Conservation (phyloP, 2,113 vertebrate species). For the Alces alces region DNA sequence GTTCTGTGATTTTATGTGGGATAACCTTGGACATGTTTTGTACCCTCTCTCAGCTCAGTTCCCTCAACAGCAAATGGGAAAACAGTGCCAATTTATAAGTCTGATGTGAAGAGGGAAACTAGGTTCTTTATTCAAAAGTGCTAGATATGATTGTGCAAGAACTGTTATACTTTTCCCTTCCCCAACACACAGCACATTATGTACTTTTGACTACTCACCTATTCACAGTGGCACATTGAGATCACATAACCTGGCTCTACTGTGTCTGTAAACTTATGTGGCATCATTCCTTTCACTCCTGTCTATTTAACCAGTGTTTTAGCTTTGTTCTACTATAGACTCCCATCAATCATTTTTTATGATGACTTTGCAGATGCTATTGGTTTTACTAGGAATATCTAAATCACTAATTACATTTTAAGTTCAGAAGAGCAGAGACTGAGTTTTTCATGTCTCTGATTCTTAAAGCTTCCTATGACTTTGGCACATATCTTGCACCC, state of each 20-base stretch:
- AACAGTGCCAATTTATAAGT: not conserved
- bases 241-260: not conserved
- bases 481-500: not conserved
- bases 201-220: not conserved
- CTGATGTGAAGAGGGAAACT: not conserved
- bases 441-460: not conserved
- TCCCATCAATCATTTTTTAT: not conserved
- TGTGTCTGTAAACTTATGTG: not conserved
- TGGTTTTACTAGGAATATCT: not conserved
- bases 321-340: not conserved
- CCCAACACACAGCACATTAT: rapidly evolving
- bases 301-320: not conserved
- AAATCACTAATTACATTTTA: not conserved
- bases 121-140: not conserved
- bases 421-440: not conserved
- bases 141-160: not conserved
- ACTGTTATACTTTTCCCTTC: not conserved
- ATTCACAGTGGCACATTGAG: not conserved
- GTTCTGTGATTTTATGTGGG: not conserved
- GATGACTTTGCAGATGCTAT: not conserved
- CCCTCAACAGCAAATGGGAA: not conserved
- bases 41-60: not conserved
- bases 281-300: not conserved
- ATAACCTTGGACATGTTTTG: not conserved
- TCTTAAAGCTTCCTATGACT: not conserved